Percentiles rank a stretch among this genome's conserved stretches.
phyloP scores from a whole-genome alignment of 2,113 vertebrate genomes.

The Nycticebus coucang region DNA sequence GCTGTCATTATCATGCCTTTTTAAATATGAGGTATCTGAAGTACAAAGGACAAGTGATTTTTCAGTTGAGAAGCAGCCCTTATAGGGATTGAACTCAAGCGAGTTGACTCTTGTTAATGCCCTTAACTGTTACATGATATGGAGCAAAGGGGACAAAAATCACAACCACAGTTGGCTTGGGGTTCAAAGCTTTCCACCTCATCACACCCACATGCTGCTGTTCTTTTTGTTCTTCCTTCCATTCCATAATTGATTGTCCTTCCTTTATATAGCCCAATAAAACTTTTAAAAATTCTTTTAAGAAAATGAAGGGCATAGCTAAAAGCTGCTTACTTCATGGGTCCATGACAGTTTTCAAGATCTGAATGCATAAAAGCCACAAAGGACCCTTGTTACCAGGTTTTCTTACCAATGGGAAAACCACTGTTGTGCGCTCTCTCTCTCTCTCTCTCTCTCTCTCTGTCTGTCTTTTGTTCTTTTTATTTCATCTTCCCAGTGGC shows the following conservation, averaged over 20 bases:
- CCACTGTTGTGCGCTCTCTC: neutral
- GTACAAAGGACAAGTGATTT: neutral
- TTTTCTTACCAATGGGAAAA: neutral
- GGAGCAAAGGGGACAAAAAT: neutral
- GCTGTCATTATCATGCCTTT: fast-evolving
- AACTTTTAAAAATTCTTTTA: neutral
- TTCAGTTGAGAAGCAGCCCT: neutral
- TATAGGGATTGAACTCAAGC: neutral
- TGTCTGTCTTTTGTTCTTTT: neutral
- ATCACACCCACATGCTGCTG: neutral
- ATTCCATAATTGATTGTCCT: neutral
- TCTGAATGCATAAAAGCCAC: neutral
- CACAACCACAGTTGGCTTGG: neutral
- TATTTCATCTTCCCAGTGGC: neutral
- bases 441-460: too few relatives aligned
- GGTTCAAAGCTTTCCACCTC: neutral
- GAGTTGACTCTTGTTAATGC: neutral
- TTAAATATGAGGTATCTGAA: neutral
- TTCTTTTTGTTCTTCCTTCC: neutral
- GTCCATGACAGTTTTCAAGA: neutral
- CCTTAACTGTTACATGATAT: neutral
- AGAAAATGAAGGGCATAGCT: neutral
- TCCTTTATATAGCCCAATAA: neutral
- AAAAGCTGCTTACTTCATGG: neutral
- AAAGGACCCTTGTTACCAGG: neutral